Evolutionary conservation across 2,888 invertebrate species (phyloP).

Genomic region (Coronaproctus castanopsis): DNA sequence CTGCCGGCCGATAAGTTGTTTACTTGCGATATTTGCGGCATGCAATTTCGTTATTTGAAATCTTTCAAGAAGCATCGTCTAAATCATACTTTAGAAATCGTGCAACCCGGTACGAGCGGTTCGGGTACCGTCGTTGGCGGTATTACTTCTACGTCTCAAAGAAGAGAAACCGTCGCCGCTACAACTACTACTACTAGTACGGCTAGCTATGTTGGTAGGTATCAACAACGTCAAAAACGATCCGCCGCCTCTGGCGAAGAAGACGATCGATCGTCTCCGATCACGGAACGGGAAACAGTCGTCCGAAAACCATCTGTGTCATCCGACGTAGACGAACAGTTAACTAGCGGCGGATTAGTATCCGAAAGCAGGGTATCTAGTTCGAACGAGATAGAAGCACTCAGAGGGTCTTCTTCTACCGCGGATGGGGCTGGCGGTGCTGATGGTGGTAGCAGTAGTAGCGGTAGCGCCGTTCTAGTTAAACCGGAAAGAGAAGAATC

Average conservation of each 20-base stretch:
- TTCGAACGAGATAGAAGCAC: conserved; percentile 41
- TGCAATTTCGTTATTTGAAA: conserved; percentile 76
- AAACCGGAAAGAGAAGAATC: not conserved
- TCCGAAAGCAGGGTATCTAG: conserved; percentile 45
- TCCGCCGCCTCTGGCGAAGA: not conserved
- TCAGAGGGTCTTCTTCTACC: not conserved
- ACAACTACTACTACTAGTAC: conserved; percentile 1
- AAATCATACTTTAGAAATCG: conserved; percentile 63
- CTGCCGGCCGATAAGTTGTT: conserved; percentile 74
- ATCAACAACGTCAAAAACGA: not conserved
- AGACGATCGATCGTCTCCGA: not conserved
- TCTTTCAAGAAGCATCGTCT: conserved; percentile 76
- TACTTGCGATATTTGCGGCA: conserved; percentile 77
- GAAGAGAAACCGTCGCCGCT: not conserved
- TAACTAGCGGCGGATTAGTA: conserved; percentile 15
- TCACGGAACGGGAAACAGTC: not conserved
- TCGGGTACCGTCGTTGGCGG: not conserved
- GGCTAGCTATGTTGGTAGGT: not conserved
- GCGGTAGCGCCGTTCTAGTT: not conserved
- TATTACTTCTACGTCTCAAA: not conserved
- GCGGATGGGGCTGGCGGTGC: not conserved
- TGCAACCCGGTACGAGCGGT: conserved; percentile 31
- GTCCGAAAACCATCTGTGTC: not conserved
- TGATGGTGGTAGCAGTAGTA: conserved; percentile 12
- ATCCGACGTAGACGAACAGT: not conserved